Percentiles rank a stretch among this genome's conserved stretches.
Conservation (phyloP, 2,113 vertebrate genomes). For the Sus scrofa region T2T-Sscrofa CM000813.6:98350001-98350500, state of each 20-base stretch:
- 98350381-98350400: neutral
- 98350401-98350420: neutral
- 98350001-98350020: no score
- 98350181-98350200: no score
- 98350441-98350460: neutral
- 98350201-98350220: neutral
- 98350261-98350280: neutral
- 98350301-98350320: neutral
- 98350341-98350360: conserved; percentile 18
- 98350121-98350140: no score
- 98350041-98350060: no score
- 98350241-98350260: conserved; percentile 22
- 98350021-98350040: no score
- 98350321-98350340: neutral
- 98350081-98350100: no score
- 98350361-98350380: neutral
- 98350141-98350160: no score
- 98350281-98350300: neutral
- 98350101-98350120: no score
- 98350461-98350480: neutral
- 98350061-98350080: no score
- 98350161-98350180: no score
- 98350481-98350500: conserved; percentile 6
- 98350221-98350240: conserved; percentile 54
- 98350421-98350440: neutral